Evolutionary conservation across 2,797 vertebrate species (phyloP).

Genomic region (Microhierax caerulescens): DNA sequence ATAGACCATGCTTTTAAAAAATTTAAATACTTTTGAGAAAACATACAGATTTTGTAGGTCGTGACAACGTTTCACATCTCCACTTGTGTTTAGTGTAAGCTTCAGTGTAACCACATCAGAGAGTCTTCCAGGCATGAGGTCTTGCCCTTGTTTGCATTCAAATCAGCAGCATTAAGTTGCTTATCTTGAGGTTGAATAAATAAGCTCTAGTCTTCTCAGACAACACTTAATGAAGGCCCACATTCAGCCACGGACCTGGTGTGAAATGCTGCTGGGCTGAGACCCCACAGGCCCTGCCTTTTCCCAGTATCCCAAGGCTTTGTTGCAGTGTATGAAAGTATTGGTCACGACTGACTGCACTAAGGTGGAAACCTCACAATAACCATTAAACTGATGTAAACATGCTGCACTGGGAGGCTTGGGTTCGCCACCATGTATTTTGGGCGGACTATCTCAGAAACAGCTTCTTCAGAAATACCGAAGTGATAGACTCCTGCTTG

Average conservation of each 20-base stretch:
- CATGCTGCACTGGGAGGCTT: background rate
- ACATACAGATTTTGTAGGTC: slow-evolving; percentile 44
- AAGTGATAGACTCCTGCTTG: background rate
- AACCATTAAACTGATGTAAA: background rate
- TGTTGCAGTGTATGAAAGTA: background rate
- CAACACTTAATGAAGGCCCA: background rate
- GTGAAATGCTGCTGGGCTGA: background rate
- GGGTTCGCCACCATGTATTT: background rate
- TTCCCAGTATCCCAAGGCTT: background rate
- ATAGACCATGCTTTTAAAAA: slow-evolving; percentile 5
- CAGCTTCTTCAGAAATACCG: background rate
- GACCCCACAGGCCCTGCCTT: background rate
- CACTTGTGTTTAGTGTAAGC: slow-evolving; percentile 66
- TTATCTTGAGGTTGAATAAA: slow-evolving; percentile 61
- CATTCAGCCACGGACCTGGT: background rate
- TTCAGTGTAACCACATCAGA: slow-evolving; percentile 62
- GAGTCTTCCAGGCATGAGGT: slow-evolving; percentile 52
- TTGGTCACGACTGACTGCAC: background rate
- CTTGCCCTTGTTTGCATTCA: slow-evolving; percentile 69
- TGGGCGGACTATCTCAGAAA: background rate
- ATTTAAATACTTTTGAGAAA: slow-evolving; percentile 3
- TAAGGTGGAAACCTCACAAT: background rate
- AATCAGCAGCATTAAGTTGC: slow-evolving; percentile 62
- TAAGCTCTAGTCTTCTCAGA: slow-evolving; percentile 47
- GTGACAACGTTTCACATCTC: slow-evolving; percentile 60